These are phyloP conservation scores for Torymus auratus DNA, from an alignment of 2,888 invertebrate genomes.

Conservation along the genomic window DNA sequence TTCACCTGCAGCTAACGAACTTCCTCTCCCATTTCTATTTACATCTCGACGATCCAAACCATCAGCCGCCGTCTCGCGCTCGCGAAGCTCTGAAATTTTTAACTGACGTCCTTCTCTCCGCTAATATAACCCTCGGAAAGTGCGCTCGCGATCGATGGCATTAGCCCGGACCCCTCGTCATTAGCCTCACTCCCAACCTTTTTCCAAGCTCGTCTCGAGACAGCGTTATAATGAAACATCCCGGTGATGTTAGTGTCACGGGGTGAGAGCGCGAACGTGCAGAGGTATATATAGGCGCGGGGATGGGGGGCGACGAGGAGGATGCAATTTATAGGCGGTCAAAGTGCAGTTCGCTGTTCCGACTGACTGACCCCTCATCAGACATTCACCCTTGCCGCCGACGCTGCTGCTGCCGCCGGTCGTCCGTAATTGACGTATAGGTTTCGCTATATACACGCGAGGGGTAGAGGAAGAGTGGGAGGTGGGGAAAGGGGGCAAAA, in stretches of 20 bases:
- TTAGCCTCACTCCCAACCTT: not conserved
- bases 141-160: too few species aligned
- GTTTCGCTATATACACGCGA: constrained; percentile 9
- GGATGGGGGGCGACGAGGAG: too few species aligned
- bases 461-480: not conserved
- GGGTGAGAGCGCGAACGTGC: too few species aligned
- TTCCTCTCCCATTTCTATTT: too few species aligned
- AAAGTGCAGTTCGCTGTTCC: constrained; percentile 73
- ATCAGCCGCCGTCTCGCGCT: too few species aligned
- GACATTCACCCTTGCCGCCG: constrained; percentile 67
- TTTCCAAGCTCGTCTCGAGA: not conserved
- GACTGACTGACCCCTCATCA: constrained; percentile 69
- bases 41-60: too few species aligned
- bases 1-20: too few species aligned
- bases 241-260: constrained; percentile 58
- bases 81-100: too few species aligned
- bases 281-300: too few species aligned
- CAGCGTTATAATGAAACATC: constrained; percentile 52
- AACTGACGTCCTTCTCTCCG: too few species aligned
- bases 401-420: constrained; percentile 49
- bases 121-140: too few species aligned
- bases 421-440: constrained; percentile 67
- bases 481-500: not conserved
- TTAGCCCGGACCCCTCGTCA: not conserved
- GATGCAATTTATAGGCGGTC: constrained; percentile 69